phyloP scores from a whole-genome alignment of 1,140 invertebrate species.

The Heliconius congener region DNA sequence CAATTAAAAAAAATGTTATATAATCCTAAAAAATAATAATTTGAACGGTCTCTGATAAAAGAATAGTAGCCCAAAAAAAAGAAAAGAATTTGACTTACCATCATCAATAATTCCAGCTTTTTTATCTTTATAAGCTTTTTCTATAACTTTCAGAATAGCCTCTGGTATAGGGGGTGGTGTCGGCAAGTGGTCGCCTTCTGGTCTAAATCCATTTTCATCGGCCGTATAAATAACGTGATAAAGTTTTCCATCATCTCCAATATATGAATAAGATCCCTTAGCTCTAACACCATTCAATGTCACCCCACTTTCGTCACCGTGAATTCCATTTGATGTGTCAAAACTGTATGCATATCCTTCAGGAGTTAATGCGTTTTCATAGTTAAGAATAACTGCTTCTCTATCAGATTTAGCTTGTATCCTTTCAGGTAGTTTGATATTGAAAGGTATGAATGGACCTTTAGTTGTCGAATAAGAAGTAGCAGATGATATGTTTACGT shows the following conservation, averaged over 20 bases:
- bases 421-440: constrained; percentile 38
- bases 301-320: constrained; percentile 81
- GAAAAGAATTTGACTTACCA: constrained; percentile 46
- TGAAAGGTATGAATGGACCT: background rate
- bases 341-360: constrained; percentile 83
- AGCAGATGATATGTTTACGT: background rate
- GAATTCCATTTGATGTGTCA: constrained; percentile 85
- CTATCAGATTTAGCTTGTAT: constrained; percentile 55
- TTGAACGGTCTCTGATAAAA: too few relatives aligned
- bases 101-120: constrained; percentile 58
- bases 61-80: background rate
- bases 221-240: constrained; percentile 86
- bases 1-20: background rate
- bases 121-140: constrained; percentile 63
- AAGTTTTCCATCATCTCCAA: constrained; percentile 83
- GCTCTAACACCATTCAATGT: constrained; percentile 72
- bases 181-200: constrained; percentile 89
- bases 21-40: too few relatives aligned
- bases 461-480: background rate
- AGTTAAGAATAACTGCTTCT: constrained; percentile 58
- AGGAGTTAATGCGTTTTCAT: constrained; percentile 74
- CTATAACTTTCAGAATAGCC: constrained; percentile 78
- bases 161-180: constrained; percentile 84
- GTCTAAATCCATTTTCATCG: constrained; percentile 83
- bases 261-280: constrained; percentile 84